Conservation (phyloP, 1,140 invertebrate species). For the Chelonus insularis region DNA sequence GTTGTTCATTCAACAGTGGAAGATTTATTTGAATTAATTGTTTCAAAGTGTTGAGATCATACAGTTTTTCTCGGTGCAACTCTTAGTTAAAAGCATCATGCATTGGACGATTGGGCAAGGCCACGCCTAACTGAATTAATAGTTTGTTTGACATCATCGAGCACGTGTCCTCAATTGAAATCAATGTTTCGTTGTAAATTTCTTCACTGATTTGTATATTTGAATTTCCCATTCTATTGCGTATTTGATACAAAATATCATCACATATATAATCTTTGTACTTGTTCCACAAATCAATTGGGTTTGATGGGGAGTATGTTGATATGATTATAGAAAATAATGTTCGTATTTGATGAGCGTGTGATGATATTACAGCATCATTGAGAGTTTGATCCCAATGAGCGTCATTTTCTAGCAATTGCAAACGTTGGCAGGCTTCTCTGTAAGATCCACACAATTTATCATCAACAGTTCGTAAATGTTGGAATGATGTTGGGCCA, state of each 20-base stretch:
- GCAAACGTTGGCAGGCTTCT: constrained; percentile 47
- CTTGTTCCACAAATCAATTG: constrained; percentile 45
- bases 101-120: constrained; percentile 45
- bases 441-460: constrained; percentile 45
- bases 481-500: constrained; percentile 55
- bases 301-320: constrained; percentile 47
- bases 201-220: constrained; percentile 31
- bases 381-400: constrained; percentile 50
- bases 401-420: constrained; percentile 49
- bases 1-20: constrained; percentile 44
- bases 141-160: constrained; percentile 39
- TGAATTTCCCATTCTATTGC: neutral
- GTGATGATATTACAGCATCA: constrained; percentile 44
- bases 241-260: constrained; percentile 9
- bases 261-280: constrained; percentile 49
- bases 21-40: constrained; percentile 43
- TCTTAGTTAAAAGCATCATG: constrained; percentile 43
- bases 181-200: constrained; percentile 51
- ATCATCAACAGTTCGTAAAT: constrained; percentile 54
- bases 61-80: constrained; percentile 46
- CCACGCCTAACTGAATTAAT: constrained; percentile 49
- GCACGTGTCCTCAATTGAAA: constrained; percentile 48
- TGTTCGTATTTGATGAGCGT: constrained; percentile 48
- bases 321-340: constrained; percentile 51
- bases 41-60: constrained; percentile 37